Percentiles rank a stretch among this genome's conserved stretches.
Conservation (phyloP, 2,888 invertebrate species). For the Agrochola lychnidis region DNA sequence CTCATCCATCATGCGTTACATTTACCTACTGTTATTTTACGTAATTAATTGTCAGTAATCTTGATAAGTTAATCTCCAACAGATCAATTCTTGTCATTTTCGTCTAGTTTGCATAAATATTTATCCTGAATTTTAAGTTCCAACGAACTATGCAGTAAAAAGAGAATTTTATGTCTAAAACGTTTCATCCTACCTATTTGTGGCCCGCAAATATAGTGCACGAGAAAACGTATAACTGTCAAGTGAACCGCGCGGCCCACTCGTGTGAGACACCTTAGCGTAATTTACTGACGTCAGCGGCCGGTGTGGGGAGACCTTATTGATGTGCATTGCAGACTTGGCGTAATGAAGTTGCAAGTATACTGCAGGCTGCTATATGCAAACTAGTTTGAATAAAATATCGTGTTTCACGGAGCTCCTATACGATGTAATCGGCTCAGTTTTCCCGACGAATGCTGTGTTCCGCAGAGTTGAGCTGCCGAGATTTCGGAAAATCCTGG, state of each 20-base stretch:
- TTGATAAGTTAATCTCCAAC: conserved; percentile 7
- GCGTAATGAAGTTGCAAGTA: conserved; percentile 60
- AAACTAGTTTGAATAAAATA: conserved; percentile 55
- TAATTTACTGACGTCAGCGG: conserved; percentile 57
- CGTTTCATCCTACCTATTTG: conserved; percentile 64
- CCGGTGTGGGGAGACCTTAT: conserved; percentile 50
- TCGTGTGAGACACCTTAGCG: conserved; percentile 63
- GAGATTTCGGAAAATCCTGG: conserved; percentile 49
- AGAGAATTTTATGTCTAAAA: conserved; percentile 18
- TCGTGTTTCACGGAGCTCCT: conserved; percentile 47
- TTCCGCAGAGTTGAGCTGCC: conserved; percentile 25
- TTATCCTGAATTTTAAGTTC: not conserved
- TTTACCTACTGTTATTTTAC: not conserved
- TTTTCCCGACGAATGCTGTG: conserved; percentile 43
- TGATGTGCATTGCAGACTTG: conserved; percentile 61
- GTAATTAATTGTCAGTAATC: not conserved
- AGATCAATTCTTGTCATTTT: not conserved
- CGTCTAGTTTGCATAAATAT: not conserved
- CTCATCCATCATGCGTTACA: conserved; percentile 35
- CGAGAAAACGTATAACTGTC: conserved; percentile 72
- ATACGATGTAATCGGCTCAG: conserved; percentile 50
- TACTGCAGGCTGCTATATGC: conserved; percentile 43
- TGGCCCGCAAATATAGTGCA: conserved; percentile 73
- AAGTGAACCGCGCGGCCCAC: conserved; percentile 69
- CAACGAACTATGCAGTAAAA: not conserved